A percentile compares a stretch with the other conserved stretches of the same genome.
These are phyloP conservation scores for Pangasius djambal DNA, from an alignment of 2,797 vertebrate genomes.

Conservation along the genomic window DNA sequence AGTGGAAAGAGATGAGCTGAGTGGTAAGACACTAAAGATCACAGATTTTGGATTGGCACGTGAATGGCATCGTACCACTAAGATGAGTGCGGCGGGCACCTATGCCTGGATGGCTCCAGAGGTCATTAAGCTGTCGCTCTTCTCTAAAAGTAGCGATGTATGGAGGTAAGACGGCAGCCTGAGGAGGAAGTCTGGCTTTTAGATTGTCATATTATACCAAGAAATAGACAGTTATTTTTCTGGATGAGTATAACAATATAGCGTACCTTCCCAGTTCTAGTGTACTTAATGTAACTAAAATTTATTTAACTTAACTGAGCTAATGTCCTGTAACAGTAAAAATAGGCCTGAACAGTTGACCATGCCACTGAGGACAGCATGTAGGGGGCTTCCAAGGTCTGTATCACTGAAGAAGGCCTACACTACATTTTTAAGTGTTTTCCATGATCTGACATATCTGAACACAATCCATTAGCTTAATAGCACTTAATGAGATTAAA, in stretches of 20 bases:
- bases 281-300: background rate
- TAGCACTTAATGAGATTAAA: background rate
- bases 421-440: background rate
- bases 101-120: constrained; percentile 96
- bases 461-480: background rate
- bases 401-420: background rate
- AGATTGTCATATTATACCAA: background rate
- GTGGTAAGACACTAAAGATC: constrained; percentile 87
- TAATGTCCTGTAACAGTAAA: background rate
- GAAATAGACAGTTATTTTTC: no score
- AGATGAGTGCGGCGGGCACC: constrained; percentile 91
- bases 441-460: background rate
- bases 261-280: background rate
- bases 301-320: background rate
- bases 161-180: constrained; percentile 80
- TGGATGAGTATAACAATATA: no score
- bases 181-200: background rate
- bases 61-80: constrained; percentile 92
- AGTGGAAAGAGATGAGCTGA: constrained; percentile 78
- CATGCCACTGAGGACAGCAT: background rate
- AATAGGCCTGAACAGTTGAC: background rate
- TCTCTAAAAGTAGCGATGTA: constrained; percentile 94
- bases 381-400: background rate
- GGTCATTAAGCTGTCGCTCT: constrained; percentile 89
- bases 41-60: constrained; percentile 91